Evolutionary conservation across 1,140 invertebrate species (phyloP).

Genomic region (Drosophila bocqueti): DNA sequence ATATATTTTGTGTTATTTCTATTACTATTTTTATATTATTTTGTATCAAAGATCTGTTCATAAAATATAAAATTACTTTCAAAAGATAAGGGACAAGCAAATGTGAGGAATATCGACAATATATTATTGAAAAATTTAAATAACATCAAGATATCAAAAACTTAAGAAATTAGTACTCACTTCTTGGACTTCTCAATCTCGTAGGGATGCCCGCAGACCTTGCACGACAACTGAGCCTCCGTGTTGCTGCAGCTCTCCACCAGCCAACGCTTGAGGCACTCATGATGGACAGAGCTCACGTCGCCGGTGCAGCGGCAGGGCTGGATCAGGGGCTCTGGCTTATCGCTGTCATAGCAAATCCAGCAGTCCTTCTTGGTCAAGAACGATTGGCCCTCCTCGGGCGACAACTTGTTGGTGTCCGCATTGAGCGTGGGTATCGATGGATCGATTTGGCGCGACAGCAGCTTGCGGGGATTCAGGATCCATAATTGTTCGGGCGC

Average conservation of each 20-base stretch:
- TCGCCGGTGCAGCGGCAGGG: slow-evolving; percentile 96
- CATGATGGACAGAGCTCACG: slow-evolving; percentile 95
- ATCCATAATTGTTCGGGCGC: slow-evolving; percentile 97
- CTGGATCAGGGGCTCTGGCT: slow-evolving; percentile 93
- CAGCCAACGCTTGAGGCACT: slow-evolving; percentile 95
- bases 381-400: slow-evolving; percentile 85
- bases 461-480: slow-evolving; percentile 94
- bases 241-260: slow-evolving; percentile 88
- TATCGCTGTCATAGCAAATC: slow-evolving; percentile 96
- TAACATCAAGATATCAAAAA: neutral
- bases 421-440: slow-evolving; percentile 81
- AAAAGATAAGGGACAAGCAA: neutral
- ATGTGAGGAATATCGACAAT: neutral
- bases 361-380: slow-evolving; percentile 91
- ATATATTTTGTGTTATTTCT: too few species aligned
- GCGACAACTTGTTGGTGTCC: slow-evolving; percentile 77
- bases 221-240: slow-evolving; percentile 89
- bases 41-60: too few species aligned
- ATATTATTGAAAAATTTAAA: neutral
- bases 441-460: slow-evolving; percentile 87
- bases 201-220: slow-evolving; percentile 92
- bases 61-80: too few species aligned
- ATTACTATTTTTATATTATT: too few species aligned
- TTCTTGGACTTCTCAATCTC: slow-evolving; percentile 89
- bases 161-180: slow-evolving; percentile 60